Evolutionary conservation across 1,140 invertebrate species (phyloP).

Genomic region (Varroa destructor): DNA sequence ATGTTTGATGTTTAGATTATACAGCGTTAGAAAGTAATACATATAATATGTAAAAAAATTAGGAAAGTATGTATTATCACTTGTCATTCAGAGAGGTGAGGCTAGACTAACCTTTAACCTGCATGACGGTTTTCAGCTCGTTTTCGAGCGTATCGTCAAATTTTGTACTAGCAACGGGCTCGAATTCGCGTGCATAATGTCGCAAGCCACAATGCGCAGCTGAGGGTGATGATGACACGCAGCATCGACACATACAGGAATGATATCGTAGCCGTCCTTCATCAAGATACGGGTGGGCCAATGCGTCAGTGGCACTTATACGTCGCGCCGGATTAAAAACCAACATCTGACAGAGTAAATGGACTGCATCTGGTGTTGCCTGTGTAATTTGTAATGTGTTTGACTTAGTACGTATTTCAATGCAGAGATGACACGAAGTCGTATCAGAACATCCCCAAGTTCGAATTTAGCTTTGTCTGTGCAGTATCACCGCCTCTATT

Average conservation of each 20-base stretch:
- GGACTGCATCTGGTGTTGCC: conserved; percentile 90
- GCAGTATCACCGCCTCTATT: no score
- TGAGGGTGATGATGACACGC: conserved; percentile 52
- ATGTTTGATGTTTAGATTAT: no score
- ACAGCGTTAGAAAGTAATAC: no score
- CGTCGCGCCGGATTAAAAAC: conserved; percentile 86
- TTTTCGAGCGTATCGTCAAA: conserved; percentile 91
- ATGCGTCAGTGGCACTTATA: conserved; percentile 79
- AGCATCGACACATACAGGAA: conserved; percentile 99
- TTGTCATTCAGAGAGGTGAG: conserved; percentile 11
- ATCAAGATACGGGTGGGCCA: conserved; percentile 90
- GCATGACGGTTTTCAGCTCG: conserved; percentile 74
- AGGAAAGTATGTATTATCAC: no score
- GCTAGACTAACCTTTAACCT: conserved; percentile 68
- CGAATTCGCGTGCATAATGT: conserved; percentile 81
- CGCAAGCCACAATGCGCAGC: conserved; percentile 48
- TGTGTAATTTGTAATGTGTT: conserved; percentile 42
- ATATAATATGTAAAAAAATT: no score
- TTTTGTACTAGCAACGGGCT: conserved; percentile 68
- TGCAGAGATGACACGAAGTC: conserved; percentile 38
- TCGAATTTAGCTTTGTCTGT: no score
- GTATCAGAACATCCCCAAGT: no score
- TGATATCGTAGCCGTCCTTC: conserved; percentile 94
- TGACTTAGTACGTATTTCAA: no score
- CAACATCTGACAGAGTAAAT: conserved; percentile 93